Base-by-base conservation (phyloP, 1,140 invertebrate genomes). In the Pentalonia nigronervosa region DNA sequence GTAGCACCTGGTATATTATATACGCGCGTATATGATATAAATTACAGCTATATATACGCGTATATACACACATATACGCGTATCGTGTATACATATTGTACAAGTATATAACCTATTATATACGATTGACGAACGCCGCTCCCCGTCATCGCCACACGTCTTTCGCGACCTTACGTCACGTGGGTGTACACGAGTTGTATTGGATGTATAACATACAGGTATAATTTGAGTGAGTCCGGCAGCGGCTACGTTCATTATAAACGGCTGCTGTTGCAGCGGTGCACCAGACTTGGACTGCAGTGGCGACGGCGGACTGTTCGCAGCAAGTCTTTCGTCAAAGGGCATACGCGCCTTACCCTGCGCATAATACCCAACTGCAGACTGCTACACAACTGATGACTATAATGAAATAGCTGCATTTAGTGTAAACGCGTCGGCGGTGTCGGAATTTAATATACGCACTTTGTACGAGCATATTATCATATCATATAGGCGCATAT, bases 1-100 rank as follows among this genome's bases (percentile, higher is more conserved):
- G 88, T 89, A 17, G 88, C 88, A 89, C 88, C 88, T 53, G 88
- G 88, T 41, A 36, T n/a, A n/a, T n/a, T n/a, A n/a, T n/a, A n/a
- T 47, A 30, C 45, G n/a, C 45, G 30, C 84, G 41, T 17, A 6
- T 4, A 86, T 34, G 1, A 88, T 41, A 53, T 7, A 89, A 36
- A 36, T 86, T 76, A 76, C 17, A 76, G 20, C 60, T 67, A 67
- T 60, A 53, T 30, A 11, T 41, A 2, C n/a, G n/a, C n/a, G n/a
- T 41, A 8, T 20, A 21, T 21, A 23, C 81, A 41, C 17, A 41
- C 7, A 36, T 53, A 53, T 23, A 23, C 20, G 50, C 50, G 21
- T 53, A 53, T 53, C 50, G 20, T 23, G 50, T 21, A 53, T 53
- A 53, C 21, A 53, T 7, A 23, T 53, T 41, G 41, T 2, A 50